Evolutionary conservation across 1,140 invertebrate genomes (phyloP).

Genomic region (Macrobrachium nipponense): DNA sequence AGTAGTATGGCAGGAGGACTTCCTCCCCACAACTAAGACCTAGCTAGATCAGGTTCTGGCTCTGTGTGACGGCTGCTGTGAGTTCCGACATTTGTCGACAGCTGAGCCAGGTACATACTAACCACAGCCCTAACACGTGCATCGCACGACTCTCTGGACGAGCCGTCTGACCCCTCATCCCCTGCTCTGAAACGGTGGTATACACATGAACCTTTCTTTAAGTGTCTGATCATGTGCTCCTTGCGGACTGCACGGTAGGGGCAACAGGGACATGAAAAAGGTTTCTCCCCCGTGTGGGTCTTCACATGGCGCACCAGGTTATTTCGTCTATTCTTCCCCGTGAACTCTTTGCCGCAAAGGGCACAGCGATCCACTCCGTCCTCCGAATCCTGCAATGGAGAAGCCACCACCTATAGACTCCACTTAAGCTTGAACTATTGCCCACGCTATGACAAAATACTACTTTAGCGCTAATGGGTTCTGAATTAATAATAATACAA

Average conservation of each 20-base stretch:
- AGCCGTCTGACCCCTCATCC: constrained; percentile 27
- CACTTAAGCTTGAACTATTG: constrained; percentile 36
- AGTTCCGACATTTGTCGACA: constrained; percentile 32
- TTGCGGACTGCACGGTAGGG: constrained; percentile 62
- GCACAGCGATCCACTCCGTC: constrained; percentile 64
- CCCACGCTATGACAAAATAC: constrained; percentile 37
- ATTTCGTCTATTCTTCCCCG: constrained; percentile 63
- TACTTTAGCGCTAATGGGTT: not conserved
- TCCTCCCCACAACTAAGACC: constrained; percentile 1
- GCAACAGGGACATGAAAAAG: constrained; percentile 61
- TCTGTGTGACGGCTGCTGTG: constrained; percentile 42
- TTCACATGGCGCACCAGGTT: constrained; percentile 62
- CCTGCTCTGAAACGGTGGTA: constrained; percentile 61
- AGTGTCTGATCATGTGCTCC: constrained; percentile 63
- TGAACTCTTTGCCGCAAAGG: constrained; percentile 64
- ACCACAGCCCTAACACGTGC: constrained; percentile 61
- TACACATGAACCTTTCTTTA: constrained; percentile 62
- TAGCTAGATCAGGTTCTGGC: constrained; percentile 50
- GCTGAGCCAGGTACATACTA: constrained; percentile 55
- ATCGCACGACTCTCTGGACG: constrained; percentile 55
- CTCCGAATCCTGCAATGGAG: constrained; percentile 60
- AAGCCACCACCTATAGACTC: constrained; percentile 55
- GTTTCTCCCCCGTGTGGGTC: constrained; percentile 63
- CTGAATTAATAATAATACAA: not conserved
- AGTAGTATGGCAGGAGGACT: too few species aligned